Evolutionary conservation across 2,888 invertebrate species (phyloP).

Genomic region (Apodemia hepburni): DNA sequence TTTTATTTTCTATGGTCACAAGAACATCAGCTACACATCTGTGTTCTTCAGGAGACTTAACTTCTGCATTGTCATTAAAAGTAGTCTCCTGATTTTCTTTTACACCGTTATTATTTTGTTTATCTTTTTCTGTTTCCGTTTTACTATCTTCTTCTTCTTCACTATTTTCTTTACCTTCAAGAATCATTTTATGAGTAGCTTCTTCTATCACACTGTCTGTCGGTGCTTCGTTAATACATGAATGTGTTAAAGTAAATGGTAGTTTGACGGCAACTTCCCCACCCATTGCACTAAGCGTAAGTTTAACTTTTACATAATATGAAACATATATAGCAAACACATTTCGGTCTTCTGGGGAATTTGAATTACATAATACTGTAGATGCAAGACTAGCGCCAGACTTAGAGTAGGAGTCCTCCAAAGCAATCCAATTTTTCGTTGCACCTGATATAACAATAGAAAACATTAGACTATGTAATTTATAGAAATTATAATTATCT

Average conservation of each 20-base stretch:
- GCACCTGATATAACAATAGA: conserved; percentile 74
- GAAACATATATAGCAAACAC: conserved; percentile 95
- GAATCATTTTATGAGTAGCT: conserved; percentile 67
- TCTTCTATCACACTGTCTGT: conserved; percentile 75
- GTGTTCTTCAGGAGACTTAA: conserved; percentile 56
- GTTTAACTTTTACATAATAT: conserved; percentile 93
- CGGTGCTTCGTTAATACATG: conserved; percentile 82
- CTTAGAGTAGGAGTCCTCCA: conserved; percentile 91
- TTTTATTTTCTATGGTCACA: conserved; percentile 69
- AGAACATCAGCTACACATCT: conserved; percentile 64
- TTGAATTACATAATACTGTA: conserved; percentile 74
- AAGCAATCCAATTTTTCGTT: conserved; percentile 94
- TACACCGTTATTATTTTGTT: conserved; percentile 55
- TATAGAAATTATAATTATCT: not conserved
- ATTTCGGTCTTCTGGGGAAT: conserved; percentile 87
- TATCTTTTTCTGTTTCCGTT: conserved; percentile 54
- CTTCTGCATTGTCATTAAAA: conserved; percentile 48
- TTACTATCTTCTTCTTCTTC: conserved; percentile 67
- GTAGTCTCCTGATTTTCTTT: conserved; percentile 44
- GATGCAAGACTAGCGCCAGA: conserved; percentile 82
- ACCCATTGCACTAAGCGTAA: conserved; percentile 89
- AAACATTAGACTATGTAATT: not conserved
- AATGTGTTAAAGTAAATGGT: conserved; percentile 90
- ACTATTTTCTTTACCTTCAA: conserved; percentile 69
- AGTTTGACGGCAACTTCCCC: conserved; percentile 89